A percentile compares a stretch with the other conserved stretches of the same genome.
Conservation (phyloP, 2,113 vertebrate species). For the Hydrochoerus hydrochaeris region DNA sequence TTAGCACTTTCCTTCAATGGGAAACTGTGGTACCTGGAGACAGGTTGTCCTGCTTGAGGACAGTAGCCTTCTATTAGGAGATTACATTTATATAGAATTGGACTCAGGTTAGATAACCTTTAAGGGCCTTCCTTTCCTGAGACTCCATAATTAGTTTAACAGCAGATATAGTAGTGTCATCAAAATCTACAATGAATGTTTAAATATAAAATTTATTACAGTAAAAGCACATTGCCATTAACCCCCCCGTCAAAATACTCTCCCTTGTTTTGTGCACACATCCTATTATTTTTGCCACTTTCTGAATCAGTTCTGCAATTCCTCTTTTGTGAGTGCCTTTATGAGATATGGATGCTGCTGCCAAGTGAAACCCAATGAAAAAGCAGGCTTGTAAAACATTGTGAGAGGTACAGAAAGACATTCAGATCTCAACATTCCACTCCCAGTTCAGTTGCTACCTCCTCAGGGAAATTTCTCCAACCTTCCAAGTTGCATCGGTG, state of each 20-base stretch:
- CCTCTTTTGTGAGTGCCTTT: background rate
- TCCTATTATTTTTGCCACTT: background rate
- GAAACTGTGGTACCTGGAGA: background rate
- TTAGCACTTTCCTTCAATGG: background rate
- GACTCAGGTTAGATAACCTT: background rate
- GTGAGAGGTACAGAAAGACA: background rate
- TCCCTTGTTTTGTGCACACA: background rate
- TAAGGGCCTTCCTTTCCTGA: background rate
- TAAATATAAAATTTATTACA: background rate
- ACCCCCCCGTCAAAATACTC: background rate
- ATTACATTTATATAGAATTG: background rate
- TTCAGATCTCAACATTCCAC: background rate
- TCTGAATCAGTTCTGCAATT: background rate
- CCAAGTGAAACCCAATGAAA: background rate
- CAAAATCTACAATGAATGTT: background rate
- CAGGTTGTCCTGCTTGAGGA: background rate
- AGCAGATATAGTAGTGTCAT: background rate
- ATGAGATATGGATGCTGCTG: background rate
- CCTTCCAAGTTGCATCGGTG: background rate
- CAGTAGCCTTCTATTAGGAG: background rate
- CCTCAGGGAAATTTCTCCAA: background rate
- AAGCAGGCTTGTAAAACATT: background rate
- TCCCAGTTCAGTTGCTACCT: background rate
- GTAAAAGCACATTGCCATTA: background rate
- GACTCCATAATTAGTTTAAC: background rate